Conservation (phyloP, 2,888 invertebrate genomes). For the Troglohyphantes excavatus region DNA sequence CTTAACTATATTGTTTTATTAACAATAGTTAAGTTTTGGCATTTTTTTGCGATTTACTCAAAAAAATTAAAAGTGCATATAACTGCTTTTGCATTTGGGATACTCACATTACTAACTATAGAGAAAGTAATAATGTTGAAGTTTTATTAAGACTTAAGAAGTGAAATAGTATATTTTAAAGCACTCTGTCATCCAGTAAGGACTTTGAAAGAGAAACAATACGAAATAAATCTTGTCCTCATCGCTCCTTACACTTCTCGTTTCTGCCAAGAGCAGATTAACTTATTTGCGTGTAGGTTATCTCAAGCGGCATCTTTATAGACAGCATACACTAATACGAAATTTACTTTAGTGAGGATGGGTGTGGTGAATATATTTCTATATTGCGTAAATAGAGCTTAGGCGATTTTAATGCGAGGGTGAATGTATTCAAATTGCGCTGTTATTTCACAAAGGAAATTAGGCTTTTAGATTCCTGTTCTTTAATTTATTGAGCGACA, state of each 20-base stretch:
- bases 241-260: neutral
- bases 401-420: neutral
- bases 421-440: neutral
- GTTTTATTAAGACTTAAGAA: no score
- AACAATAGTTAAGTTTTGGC: no score
- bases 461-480: neutral
- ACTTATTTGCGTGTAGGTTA: slow-evolving; percentile 28
- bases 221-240: slow-evolving; percentile 31
- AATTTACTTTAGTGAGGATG: slow-evolving; percentile 17
- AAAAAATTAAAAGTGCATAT: no score
- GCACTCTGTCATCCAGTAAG: no score
- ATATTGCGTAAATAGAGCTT: neutral
- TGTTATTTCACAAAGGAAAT: neutral
- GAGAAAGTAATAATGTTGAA: no score
- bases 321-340: neutral
- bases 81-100: no score
- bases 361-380: neutral
- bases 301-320: slow-evolving; percentile 29
- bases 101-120: no score
- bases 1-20: no score
- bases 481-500: neutral
- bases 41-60: no score
- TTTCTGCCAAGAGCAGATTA: neutral
- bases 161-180: no score
- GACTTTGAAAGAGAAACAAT: slow-evolving; percentile 6